A percentile compares a stretch with the other conserved stretches of the same genome.
Evolutionary conservation across 1,140 invertebrate genomes (phyloP).

Genomic region (Drosophila burlai): DNA sequence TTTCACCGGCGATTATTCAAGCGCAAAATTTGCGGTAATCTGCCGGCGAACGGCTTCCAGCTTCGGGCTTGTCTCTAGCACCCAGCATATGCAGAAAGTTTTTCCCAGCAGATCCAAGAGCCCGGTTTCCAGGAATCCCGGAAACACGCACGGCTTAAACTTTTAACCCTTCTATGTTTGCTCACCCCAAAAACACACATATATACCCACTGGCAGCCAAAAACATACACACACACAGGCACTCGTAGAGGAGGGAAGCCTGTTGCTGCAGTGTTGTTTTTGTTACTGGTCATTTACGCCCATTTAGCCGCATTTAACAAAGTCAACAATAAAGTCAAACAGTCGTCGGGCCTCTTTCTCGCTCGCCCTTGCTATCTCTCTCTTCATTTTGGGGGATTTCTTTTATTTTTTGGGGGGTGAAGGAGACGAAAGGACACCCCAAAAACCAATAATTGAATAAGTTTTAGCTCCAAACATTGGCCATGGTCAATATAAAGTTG

Average conservation of each 20-base stretch:
- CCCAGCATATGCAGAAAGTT: slow-evolving; percentile 50
- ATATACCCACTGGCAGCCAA: slow-evolving; percentile 1
- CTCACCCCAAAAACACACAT: slow-evolving; percentile 14
- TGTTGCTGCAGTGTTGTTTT: slow-evolving; percentile 52
- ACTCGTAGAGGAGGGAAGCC: slow-evolving; percentile 21
- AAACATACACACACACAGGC: neutral
- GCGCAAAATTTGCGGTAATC: slow-evolving; percentile 63
- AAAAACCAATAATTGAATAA: slow-evolving; percentile 69
- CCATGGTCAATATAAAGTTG: slow-evolving; percentile 17
- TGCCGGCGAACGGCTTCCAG: slow-evolving; percentile 46
- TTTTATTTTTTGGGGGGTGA: neutral
- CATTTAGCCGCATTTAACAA: slow-evolving; percentile 81
- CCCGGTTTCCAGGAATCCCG: slow-evolving; percentile 24
- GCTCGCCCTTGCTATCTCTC: neutral
- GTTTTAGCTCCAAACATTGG: slow-evolving; percentile 43
- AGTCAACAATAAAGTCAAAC: slow-evolving; percentile 82
- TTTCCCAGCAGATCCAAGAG: slow-evolving; percentile 16
- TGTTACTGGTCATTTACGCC: slow-evolving; percentile 77
- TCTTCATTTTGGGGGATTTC: neutral
- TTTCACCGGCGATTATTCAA: slow-evolving; percentile 50
- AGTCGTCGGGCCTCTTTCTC: slow-evolving; percentile 22
- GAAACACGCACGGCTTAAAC: slow-evolving; percentile 53
- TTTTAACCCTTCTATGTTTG: slow-evolving; percentile 58
- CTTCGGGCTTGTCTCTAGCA: slow-evolving; percentile 1
- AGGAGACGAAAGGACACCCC: neutral